These are phyloP conservation scores for Standfussiana lucernea DNA, from an alignment of 2,888 invertebrate genomes.

Conservation along the genomic window DNA sequence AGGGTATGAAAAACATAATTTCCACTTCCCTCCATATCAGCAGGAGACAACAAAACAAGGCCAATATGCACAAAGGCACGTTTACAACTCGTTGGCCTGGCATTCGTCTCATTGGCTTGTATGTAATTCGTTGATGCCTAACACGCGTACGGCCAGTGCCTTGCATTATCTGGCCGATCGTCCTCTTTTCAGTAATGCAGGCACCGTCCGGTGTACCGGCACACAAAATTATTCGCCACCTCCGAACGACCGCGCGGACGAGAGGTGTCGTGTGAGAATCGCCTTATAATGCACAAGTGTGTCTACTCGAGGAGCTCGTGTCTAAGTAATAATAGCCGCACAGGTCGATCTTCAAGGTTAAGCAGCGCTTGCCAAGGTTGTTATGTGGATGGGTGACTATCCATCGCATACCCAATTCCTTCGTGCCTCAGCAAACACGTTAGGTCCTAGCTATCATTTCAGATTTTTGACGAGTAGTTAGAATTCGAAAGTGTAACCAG, in stretches of 20 bases:
- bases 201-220: too few relatives aligned
- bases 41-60: too few relatives aligned
- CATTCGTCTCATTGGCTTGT: too few relatives aligned
- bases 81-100: too few relatives aligned
- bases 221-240: not conserved
- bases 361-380: not conserved
- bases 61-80: too few relatives aligned
- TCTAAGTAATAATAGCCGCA: not conserved
- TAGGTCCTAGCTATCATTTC: not conserved
- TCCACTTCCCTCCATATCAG: too few relatives aligned
- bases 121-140: not conserved
- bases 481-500: not conserved
- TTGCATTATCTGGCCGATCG: too few relatives aligned
- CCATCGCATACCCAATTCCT: not conserved
- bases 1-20: too few relatives aligned
- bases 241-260: not conserved
- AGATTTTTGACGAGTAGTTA: not conserved
- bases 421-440: not conserved
- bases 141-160: too few relatives aligned
- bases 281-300: not conserved
- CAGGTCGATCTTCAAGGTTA: not conserved
- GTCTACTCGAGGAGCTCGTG: not conserved
- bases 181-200: too few relatives aligned
- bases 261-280: not conserved
- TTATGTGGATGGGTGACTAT: not conserved